Evolutionary conservation across 1,140 invertebrate genomes (phyloP).

Genomic region (Macrobrachium rosenbergii): DNA sequence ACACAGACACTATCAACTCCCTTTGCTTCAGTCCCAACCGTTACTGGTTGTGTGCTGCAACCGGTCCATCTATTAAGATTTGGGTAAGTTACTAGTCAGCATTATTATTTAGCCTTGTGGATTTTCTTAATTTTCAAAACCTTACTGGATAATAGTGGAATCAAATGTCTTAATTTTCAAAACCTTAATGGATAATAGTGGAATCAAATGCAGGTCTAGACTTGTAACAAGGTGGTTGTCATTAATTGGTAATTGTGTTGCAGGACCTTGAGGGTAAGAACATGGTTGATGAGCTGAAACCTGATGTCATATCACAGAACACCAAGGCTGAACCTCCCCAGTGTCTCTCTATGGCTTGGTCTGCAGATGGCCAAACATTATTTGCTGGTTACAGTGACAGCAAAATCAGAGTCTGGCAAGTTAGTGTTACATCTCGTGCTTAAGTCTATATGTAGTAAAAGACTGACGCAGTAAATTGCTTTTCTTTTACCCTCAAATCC

Average conservation of each 20-base stretch:
- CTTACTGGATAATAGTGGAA: too few relatives aligned
- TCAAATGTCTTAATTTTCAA: too few relatives aligned
- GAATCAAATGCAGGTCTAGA: too few relatives aligned
- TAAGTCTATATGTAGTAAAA: conserved; percentile 23
- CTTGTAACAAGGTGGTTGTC: conserved; percentile 11
- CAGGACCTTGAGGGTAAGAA: conserved; percentile 99
- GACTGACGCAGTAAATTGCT: too few relatives aligned
- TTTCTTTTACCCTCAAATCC: too few relatives aligned
- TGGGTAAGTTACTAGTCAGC: conserved; percentile 78
- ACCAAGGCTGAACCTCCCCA: conserved; percentile 90
- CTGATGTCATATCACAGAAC: conserved; percentile 86
- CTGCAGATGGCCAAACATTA: conserved; percentile 97
- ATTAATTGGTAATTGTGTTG: conserved; percentile 55
- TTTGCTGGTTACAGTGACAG: conserved; percentile 99
- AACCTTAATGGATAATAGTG: too few relatives aligned
- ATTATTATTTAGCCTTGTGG: conserved; percentile 39
- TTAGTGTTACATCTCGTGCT: conserved; percentile 72
- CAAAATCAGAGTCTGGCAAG: conserved; percentile 98
- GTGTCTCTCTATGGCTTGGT: conserved; percentile 98
- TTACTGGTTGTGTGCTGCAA: conserved; percentile 99
- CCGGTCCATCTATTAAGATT: conserved; percentile 98
- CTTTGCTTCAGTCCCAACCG: conserved; percentile 99
- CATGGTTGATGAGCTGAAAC: conserved; percentile 97
- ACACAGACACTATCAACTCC: conserved; percentile 98
- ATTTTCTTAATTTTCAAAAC: too few relatives aligned